phyloP scores from a whole-genome alignment of 2,797 vertebrate species.

The Esox lucius region DNA sequence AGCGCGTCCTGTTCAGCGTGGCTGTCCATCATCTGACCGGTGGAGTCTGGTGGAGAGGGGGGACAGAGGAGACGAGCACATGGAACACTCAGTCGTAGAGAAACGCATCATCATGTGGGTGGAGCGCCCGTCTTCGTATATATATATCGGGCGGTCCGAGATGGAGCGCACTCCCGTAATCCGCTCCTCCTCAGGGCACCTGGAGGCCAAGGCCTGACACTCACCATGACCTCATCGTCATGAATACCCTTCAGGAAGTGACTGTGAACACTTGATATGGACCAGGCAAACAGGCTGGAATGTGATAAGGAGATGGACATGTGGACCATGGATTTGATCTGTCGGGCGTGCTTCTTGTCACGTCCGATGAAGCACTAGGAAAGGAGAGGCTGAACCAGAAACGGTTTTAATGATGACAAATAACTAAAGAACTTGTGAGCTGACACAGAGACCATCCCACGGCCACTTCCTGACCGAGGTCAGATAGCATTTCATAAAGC shows the following conservation, averaged over 20 bases:
- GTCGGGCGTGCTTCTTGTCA: neutral
- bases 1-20: slow-evolving; percentile 71
- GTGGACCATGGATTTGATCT: neutral
- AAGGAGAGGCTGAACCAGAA: neutral
- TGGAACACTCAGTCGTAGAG: neutral
- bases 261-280: neutral
- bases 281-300: neutral
- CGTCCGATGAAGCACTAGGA: neutral
- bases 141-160: neutral
- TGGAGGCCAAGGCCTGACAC: neutral
- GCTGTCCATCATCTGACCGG: slow-evolving; percentile 72
- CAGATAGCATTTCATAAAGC: neutral
- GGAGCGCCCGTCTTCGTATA: neutral
- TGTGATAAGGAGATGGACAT: neutral
- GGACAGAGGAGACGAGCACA: neutral
- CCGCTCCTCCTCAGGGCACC: neutral
- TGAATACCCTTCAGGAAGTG: neutral
- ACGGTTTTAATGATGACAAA: slow-evolving; percentile 17
- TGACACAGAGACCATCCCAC: too few species aligned
- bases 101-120: neutral
- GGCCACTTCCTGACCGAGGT: neutral
- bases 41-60: slow-evolving; percentile 58
- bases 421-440: neutral
- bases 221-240: neutral
- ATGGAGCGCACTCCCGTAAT: neutral